A percentile compares a stretch with the other conserved stretches of the same genome.
phyloP scores from a whole-genome alignment of 2,113 vertebrate species.

The Oplegnathus fasciatus region DNA sequence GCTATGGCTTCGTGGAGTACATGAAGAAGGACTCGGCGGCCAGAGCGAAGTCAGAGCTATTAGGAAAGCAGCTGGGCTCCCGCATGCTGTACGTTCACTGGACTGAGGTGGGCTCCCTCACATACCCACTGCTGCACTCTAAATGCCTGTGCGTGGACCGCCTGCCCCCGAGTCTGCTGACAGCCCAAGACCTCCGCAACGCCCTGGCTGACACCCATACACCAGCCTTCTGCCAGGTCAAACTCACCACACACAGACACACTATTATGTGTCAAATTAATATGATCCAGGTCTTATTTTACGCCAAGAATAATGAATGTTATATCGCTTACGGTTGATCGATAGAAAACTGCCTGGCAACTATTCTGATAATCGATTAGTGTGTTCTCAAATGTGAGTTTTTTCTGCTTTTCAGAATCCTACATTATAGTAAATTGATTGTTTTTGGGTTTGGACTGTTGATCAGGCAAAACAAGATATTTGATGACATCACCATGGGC shows the following conservation, averaged over 20 bases:
- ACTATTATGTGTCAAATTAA: not conserved
- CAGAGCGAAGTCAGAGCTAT: conserved; percentile 91
- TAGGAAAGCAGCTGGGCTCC: conserved; percentile 92
- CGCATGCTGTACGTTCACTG: conserved; percentile 95
- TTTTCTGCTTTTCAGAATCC: not conserved
- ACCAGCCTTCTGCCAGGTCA: conserved; percentile 93
- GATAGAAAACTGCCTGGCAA: too few relatives aligned
- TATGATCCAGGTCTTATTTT: not conserved
- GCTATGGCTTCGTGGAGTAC: conserved; percentile 96
- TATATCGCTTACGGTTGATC: too few relatives aligned
- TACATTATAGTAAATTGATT: too few relatives aligned
- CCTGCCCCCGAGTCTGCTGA: conserved; percentile 86
- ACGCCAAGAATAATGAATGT: not conserved
- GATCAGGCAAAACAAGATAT: not conserved
- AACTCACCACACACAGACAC: not conserved
- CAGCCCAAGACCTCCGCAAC: conserved; percentile 84
- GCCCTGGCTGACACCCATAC: conserved; percentile 81
- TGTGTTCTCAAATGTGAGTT: not conserved
- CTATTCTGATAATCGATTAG: not conserved
- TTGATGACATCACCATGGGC: not conserved
- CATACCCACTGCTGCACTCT: conserved; percentile 88
- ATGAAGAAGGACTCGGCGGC: conserved; percentile 97
- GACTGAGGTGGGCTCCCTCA: conserved; percentile 92
- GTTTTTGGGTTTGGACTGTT: not conserved
- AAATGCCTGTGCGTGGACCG: conserved; percentile 91